Percentiles rank a stretch among this genome's conserved stretches.
phyloP scores from a whole-genome alignment of 2,888 invertebrate genomes.

The Bugulina stolonifera region DNA sequence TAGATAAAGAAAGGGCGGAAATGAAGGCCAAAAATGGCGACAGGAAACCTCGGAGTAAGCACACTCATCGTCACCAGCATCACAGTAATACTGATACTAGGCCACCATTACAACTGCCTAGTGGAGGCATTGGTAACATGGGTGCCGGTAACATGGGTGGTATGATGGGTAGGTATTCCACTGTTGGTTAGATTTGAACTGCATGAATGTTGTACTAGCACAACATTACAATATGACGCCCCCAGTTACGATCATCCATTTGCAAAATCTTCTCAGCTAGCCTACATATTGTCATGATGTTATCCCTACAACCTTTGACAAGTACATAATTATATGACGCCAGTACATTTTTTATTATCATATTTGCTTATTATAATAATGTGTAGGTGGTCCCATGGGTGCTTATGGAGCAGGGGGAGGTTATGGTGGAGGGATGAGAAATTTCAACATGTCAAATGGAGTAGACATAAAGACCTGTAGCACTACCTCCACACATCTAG shows the following conservation, averaged over 20 bases:
- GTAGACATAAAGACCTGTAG: background rate
- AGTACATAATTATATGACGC: too few relatives aligned
- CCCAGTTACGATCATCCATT: too few relatives aligned
- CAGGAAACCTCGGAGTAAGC: background rate
- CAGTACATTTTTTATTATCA: too few relatives aligned
- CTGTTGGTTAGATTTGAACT: too few relatives aligned
- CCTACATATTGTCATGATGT: too few relatives aligned
- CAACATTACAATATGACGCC: too few relatives aligned
- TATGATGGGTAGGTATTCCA: too few relatives aligned
- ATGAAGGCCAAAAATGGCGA: background rate
- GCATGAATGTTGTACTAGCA: too few relatives aligned
- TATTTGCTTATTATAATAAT: too few relatives aligned
- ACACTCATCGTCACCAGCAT: background rate
- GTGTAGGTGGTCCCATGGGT: background rate
- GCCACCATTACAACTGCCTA: background rate
- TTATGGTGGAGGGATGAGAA: background rate
- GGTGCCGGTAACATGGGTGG: too few relatives aligned
- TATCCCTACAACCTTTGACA: too few relatives aligned
- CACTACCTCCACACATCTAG: background rate
- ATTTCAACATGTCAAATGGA: constrained; percentile 21
- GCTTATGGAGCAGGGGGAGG: background rate
- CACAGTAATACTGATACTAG: background rate
- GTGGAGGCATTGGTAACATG: background rate
- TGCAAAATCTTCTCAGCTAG: too few relatives aligned
- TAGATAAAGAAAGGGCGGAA: constrained; percentile 9